Conservation (phyloP, 1,140 invertebrate genomes). For the Aphaenogaster floridana region DNA sequence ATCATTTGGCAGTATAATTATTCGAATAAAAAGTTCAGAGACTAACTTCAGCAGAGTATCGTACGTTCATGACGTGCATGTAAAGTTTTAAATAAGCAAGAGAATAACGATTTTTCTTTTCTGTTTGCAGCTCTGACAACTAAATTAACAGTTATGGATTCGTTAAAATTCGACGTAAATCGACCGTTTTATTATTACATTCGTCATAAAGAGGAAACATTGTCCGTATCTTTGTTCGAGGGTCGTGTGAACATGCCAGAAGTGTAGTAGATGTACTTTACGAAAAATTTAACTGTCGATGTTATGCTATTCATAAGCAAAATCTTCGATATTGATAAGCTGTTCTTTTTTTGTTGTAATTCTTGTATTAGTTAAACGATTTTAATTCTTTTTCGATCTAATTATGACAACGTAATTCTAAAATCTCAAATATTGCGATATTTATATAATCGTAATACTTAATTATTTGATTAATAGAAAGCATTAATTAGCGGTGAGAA, state of each 20-base stretch:
- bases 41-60: not conserved
- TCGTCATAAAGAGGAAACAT: not conserved
- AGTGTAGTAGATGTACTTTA: not conserved
- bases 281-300: not conserved
- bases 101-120: not conserved
- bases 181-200: slow-evolving; percentile 29
- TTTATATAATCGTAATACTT: not conserved
- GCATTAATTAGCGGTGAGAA: too few relatives aligned
- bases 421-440: not conserved
- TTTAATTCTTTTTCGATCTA: not conserved
- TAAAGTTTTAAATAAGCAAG: not conserved
- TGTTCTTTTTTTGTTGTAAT: too few relatives aligned
- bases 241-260: not conserved
- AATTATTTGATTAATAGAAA: too few relatives aligned
- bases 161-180: not conserved
- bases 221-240: slow-evolving; percentile 4
- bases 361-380: too few relatives aligned
- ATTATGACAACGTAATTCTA: not conserved
- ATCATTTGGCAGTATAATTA: not conserved
- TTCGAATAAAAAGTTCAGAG: not conserved
- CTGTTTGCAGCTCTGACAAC: not conserved
- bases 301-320: too few relatives aligned
- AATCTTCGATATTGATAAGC: too few relatives aligned
- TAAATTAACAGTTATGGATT: not conserved
- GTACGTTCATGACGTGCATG: not conserved